Evolutionary conservation across 2,888 invertebrate species (phyloP), one percentile per base, ranked within the genome.

Genomic region (Aquatica leii): DNA sequence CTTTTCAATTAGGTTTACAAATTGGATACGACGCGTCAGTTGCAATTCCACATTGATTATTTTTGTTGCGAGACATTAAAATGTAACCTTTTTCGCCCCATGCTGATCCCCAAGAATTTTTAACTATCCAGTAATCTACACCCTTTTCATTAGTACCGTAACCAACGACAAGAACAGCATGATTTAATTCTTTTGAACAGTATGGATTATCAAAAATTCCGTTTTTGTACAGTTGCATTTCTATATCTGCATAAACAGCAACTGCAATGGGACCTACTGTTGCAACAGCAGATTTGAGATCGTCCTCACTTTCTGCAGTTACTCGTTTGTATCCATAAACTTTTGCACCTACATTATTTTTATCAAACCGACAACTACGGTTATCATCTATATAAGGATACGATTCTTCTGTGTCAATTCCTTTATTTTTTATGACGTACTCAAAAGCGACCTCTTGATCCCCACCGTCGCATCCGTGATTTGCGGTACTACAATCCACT

Each of bases 41-140:
- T 57, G 96, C 95, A 80, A 97, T 88, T 74, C 96, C 96, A 81
- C 96, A 97, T 78, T 91, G 87, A 82, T 97, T 96, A 31, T 90
- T 74, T 74, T 85, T 85, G 83, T 96, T 94, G 73, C 96, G 87
- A 21, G 92, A 86, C 90, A 97, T 95, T 82, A 90, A 91, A 75
- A 96, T 91, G 84, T 92, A 97, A 40, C 96, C 96, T 4, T 88
- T 78, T 49, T 89, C 86, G 34, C 96, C 96, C 96, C 95, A 97
- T 11, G 83, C 78, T 67, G 84, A 81, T 9, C 91, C 88, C 92
- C 92, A 94, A 53, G 93, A 93, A 83, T 95, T 95, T 84, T 95
- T 95, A 60, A 95, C 92, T 20, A 94, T 82, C 93, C 93, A 95
- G 81, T 91, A 94, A 80, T 93, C 92, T 60, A 86, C 80, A 59